Conservation (phyloP, 2,888 invertebrate species). For the Limnephilus marmoratus region DNA sequence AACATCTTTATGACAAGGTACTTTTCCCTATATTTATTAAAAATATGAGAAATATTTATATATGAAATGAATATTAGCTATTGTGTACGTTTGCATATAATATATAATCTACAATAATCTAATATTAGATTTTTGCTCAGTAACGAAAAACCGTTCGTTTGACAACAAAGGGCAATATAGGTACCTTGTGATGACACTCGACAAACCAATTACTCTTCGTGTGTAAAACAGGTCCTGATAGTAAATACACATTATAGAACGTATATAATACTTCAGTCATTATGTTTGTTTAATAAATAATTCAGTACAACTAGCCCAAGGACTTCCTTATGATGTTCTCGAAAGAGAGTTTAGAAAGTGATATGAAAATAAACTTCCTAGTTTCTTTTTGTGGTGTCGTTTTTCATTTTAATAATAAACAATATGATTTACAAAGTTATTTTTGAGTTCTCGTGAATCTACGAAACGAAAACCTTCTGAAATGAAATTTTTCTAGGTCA, state of each 20-base stretch:
- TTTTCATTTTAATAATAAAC: not conserved
- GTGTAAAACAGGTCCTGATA: not conserved
- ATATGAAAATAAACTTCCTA: not conserved
- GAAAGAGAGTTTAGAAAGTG: not conserved
- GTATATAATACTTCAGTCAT: not conserved
- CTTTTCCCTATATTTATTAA: not conserved
- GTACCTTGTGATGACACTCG: conserved; percentile 9
- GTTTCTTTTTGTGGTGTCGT: not conserved
- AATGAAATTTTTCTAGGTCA: not conserved
- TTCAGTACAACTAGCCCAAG: not conserved
- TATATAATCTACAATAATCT: not conserved
- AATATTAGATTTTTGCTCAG: not conserved
- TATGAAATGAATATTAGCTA: not conserved
- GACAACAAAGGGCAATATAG: conserved; percentile 3
- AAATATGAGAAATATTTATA: not conserved
- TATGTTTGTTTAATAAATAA: not conserved
- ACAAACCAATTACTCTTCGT: not conserved
- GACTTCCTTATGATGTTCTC: not conserved
- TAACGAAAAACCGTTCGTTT: not conserved
- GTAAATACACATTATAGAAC: not conserved
- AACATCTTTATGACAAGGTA: conserved; percentile 46
- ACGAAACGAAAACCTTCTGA: not conserved
- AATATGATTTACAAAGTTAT: not conserved
- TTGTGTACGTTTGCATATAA: not conserved
- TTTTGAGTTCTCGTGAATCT: not conserved